A percentile compares a stretch with the other conserved stretches of the same genome.
These are phyloP conservation scores for Drosophila borborema DNA, from an alignment of 2,888 invertebrate species.

Conservation along the genomic window DNA sequence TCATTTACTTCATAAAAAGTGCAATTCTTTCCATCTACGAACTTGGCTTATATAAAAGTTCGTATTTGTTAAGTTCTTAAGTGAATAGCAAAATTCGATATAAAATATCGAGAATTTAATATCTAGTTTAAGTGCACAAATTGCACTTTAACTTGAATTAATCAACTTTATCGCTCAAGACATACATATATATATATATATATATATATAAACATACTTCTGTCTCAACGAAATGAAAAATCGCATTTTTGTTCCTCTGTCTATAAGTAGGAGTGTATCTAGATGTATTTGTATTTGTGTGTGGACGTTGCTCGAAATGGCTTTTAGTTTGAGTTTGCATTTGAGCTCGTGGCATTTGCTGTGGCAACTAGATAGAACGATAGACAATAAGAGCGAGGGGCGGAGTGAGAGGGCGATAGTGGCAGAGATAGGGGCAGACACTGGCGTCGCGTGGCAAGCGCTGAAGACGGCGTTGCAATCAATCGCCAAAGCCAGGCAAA, in stretches of 20 bases:
- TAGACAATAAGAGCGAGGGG: neutral
- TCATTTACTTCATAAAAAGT: neutral
- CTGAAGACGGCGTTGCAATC: slow-evolving; percentile 49
- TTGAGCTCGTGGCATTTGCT: slow-evolving; percentile 7
- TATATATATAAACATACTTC: too few relatives aligned
- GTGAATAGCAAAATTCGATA: neutral
- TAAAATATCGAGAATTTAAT: neutral
- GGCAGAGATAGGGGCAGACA: neutral
- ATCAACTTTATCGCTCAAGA: neutral
- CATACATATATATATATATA: neutral
- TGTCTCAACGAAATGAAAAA: neutral
- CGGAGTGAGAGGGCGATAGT: neutral
- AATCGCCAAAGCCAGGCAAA: slow-evolving; percentile 50
- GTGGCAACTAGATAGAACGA: slow-evolving; percentile 12
- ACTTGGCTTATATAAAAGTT: neutral
- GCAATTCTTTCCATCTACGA: neutral
- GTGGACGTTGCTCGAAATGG: slow-evolving; percentile 1
- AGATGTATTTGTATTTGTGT: neutral
- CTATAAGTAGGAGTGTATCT: neutral
- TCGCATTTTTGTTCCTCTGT: neutral
- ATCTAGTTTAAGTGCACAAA: neutral
- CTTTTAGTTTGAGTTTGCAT: slow-evolving; percentile 7
- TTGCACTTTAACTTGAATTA: neutral
- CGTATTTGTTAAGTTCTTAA: neutral
- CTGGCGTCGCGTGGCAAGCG: slow-evolving; percentile 24